Base-by-base conservation (phyloP, 2,797 vertebrate genomes). In the Cossypha dichroa region DNA sequence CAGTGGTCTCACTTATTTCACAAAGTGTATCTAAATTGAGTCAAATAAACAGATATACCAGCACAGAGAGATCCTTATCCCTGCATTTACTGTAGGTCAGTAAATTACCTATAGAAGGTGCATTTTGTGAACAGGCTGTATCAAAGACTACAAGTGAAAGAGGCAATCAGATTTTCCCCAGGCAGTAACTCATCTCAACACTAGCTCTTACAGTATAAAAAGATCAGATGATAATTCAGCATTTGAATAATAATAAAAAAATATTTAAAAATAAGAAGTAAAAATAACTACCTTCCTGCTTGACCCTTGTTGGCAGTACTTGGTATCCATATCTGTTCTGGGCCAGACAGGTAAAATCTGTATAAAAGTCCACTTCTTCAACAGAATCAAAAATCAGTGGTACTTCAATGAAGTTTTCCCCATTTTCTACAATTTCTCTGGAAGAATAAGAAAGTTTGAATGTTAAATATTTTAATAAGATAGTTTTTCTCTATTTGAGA, bases 341-440 rank as follows among this genome's bases (percentile, higher is more conserved):
- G 48, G 98, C 96, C 54, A 98, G 88, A 88, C 99, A 99, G 18
- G 96, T 98, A 62, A 99, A 98, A 88, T 98, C 97, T 3, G 96
- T 98, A 43, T 94, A 93, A 68, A 97, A 96, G 89, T 99, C 99
- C 52, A 98, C 98, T 51, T 98, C 98, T 51, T 89, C 96, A 11
- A 99, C 95, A 34, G 90, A 90, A 45, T 98, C 46, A 76, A 99
- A 97, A 75, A 98, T 68, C 45, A 99, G 79, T 21, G 97, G 96
- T 80, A 98, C 83, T 91, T 99, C 98, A 56, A 99, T 92, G 52
- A 98, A 98, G 90, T 98, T 98, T 48, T 98, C 97, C 8, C 93
- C 95, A n/a, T 97, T 96, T 96, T 97, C 96, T 38, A 91, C 95
- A 88, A 96, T 98, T 88, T 98, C 97, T 96, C 99, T 99, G 95